Evolutionary conservation across 30 jellyfish, hydroid and myxozoan genomes (phyloP).

Genomic region (Pseudorhiza aurosa): DNA sequence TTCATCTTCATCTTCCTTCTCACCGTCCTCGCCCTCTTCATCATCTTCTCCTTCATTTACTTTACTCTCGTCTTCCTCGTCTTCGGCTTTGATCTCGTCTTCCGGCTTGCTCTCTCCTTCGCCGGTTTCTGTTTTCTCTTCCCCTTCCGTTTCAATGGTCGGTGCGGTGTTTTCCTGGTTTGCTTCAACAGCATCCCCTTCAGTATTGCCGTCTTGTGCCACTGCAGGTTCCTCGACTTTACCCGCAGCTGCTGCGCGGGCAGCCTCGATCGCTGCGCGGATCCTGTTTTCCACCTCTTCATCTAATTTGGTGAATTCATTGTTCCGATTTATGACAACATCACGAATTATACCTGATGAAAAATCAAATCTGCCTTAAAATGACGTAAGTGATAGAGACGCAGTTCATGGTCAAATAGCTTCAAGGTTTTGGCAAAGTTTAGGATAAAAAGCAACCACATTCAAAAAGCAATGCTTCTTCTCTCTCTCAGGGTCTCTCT

Average conservation of each 20-base stretch:
- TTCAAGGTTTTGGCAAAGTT: too few relatives aligned
- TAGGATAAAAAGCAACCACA: too few relatives aligned
- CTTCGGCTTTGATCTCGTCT: constrained; percentile 31
- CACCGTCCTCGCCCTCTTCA: constrained; percentile 19
- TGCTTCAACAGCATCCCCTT: background rate
- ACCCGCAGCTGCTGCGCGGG: constrained; percentile 69
- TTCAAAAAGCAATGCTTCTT: too few relatives aligned
- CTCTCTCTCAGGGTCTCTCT: too few relatives aligned
- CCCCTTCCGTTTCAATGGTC: constrained; percentile 26
- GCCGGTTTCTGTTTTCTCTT: constrained; percentile 4
- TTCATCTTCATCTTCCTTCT: constrained; percentile 33
- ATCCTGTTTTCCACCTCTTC: constrained; percentile 78
- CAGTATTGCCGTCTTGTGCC: constrained; percentile 3
- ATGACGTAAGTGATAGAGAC: too few relatives aligned
- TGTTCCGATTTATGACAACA: constrained; percentile 62
- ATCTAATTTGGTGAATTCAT: constrained; percentile 55
- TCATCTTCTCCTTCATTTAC: constrained; percentile 34
- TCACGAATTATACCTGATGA: constrained; percentile 81
- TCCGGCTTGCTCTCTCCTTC: constrained; percentile 25
- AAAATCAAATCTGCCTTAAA: background rate
- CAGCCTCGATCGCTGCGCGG: constrained; percentile 82
- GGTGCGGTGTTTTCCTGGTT: constrained; percentile 23
- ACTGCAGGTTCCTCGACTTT: constrained; percentile 34
- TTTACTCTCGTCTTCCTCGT: constrained; percentile 20
- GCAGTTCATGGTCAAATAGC: too few relatives aligned